phyloP scores from a whole-genome alignment of 2,888 invertebrate species.

The Troides aeacus region DNA sequence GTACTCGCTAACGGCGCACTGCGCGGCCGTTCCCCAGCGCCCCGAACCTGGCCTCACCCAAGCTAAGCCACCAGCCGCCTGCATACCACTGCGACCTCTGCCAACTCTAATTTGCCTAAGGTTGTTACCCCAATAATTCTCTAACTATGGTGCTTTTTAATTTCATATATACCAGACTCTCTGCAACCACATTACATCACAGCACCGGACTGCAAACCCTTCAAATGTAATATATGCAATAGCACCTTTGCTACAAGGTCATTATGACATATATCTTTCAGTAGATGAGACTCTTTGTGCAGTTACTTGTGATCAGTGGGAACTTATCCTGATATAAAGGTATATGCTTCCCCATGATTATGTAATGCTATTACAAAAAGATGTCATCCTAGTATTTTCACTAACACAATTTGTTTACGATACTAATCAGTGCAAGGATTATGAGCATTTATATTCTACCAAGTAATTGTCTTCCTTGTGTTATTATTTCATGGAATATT shows the following conservation, averaged over 20 bases:
- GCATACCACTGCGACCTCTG: conserved; percentile 42
- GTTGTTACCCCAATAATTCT: no score
- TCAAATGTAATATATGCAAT: conserved; percentile 41
- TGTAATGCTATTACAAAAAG: no score
- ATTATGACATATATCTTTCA: background rate
- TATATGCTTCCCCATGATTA: no score
- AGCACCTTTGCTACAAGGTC: conserved; percentile 49
- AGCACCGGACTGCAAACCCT: conserved; percentile 45
- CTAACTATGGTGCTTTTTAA: background rate
- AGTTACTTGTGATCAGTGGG: no score
- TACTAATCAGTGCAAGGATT: no score
- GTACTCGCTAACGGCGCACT: conserved; percentile 38
- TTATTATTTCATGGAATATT: background rate
- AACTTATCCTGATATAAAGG: no score
- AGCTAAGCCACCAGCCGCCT: conserved; percentile 43
- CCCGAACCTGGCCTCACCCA: conserved; percentile 44
- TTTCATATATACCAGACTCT: conserved; percentile 36
- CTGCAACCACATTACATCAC: conserved; percentile 44
- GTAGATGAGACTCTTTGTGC: no score
- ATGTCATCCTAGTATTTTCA: no score
- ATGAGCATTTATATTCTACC: no score
- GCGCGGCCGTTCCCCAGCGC: conserved; percentile 43
- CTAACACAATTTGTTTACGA: no score
- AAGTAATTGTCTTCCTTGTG: no score
- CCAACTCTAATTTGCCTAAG: background rate